Base-by-base conservation (phyloP, 2,797 vertebrate species). In the Aldrovandia affinis region DNA sequence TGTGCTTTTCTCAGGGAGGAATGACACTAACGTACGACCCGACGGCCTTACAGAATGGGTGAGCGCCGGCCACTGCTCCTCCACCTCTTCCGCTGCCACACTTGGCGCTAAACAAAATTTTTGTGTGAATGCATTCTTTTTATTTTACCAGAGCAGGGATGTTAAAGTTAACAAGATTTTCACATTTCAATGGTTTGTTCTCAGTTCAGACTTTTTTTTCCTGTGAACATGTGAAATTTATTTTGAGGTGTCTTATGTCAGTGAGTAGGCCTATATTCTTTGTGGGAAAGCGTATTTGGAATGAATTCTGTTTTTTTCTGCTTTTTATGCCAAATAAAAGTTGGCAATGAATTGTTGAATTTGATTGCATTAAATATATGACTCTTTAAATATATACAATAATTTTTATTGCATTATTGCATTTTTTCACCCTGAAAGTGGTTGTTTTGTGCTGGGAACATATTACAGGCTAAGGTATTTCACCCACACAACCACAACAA, bases 1-100 rank as follows among this genome's bases (percentile, higher is more conserved):
- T 33, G n/a, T 54, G 14, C 59, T 15, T 47, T 30, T 54, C 50
- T 15, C 50, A 79, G 77, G 77, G 77, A 54, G 77, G 77, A 54
- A 79, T 79, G 77, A 79, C 77, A 4, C 33, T 79, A 54, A 79
- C 77, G 3, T 79, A 79, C n/a, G 77, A 79, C 77, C 77, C 77
- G 1, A 79, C 77, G 54, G 77, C 77, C 77, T 54, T 79, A 54
- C 77, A 79, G 77, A 79, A 79, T 14, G 77, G 77, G 77, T 79
- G 47, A 79, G 77, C 10, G 10, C 1, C 20, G 2, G 36, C 30
- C 65, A 12, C 59, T 6, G 0, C 9, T 12, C 18, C 39, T 8
- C 0, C 68, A 22, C 1, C n/a, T 59, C n/a, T 59, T 59, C 22
- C 9, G 7, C 25, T 68, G 28, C 20, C 30, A 68, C 28, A 68